Conservation (phyloP, 2,888 invertebrate species). For the Hedychridium roseum region DNA sequence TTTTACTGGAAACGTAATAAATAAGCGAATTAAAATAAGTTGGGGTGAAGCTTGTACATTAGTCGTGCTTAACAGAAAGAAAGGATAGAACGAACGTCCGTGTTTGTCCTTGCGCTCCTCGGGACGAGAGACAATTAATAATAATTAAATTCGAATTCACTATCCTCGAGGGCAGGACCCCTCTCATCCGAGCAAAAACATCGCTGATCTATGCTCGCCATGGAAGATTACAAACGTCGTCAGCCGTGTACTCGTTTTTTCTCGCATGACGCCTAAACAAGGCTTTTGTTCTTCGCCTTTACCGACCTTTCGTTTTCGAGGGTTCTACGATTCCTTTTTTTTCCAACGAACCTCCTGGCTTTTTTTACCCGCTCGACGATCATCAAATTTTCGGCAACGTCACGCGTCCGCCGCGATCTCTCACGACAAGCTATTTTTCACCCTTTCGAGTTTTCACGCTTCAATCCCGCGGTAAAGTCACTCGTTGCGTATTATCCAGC, state of each 20-base stretch:
- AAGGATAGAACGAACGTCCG: background rate
- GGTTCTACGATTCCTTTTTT: slow-evolving; percentile 3
- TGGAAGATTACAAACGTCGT: slow-evolving; percentile 52
- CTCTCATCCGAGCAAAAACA: slow-evolving; percentile 58
- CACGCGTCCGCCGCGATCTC: no score
- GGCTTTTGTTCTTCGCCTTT: slow-evolving; percentile 10
- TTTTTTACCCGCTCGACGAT: no score
- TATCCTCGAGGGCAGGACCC: slow-evolving; percentile 39
- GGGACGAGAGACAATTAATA: slow-evolving; percentile 45
- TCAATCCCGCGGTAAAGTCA: no score
- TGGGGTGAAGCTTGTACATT: no score
- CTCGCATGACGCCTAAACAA: no score
- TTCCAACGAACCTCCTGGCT: no score
- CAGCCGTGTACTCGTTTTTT: slow-evolving; percentile 18
- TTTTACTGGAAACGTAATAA: background rate
- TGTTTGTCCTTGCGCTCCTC: background rate
- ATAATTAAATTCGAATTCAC: slow-evolving; percentile 54
- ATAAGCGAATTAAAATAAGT: background rate
- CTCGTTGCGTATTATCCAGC: no score
- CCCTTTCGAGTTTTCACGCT: no score
- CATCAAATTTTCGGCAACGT: no score
- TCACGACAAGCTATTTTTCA: background rate
- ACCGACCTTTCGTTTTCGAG: slow-evolving; percentile 24
- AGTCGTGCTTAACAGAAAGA: slow-evolving; percentile 7
- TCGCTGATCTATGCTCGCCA: slow-evolving; percentile 55